A percentile compares a stretch with the other conserved stretches of the same genome.
These are phyloP conservation scores for Oreonectes daqikongensis DNA, from an alignment of 2,797 vertebrate species.

Conservation along the genomic window DNA sequence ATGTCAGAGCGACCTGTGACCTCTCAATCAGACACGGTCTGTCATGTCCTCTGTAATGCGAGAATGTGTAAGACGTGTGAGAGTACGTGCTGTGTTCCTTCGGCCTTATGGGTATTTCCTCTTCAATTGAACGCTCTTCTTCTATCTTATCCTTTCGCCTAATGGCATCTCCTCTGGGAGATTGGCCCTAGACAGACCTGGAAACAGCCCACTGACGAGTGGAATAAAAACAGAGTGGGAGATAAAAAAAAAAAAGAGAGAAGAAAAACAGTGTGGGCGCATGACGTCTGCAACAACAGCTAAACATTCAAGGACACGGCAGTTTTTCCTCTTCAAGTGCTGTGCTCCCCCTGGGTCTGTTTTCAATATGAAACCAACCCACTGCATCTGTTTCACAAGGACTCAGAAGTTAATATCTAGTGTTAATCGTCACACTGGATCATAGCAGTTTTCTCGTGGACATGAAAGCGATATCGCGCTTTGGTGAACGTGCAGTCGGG, in stretches of 20 bases:
- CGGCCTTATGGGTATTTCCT: constrained; percentile 1
- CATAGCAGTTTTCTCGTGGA: constrained; percentile 36
- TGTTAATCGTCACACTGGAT: constrained; percentile 35
- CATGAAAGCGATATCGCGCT: constrained; percentile 35
- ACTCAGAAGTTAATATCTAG: constrained; percentile 45
- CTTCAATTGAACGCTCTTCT: constrained; percentile 18
- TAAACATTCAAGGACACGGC: constrained; percentile 42
- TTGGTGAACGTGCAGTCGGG: no score
- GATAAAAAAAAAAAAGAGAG: constrained; percentile 21
- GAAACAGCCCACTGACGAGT: constrained; percentile 50
- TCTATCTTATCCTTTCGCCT: constrained; percentile 49
- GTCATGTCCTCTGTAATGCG: constrained; percentile 30
- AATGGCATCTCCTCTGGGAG: constrained; percentile 38
- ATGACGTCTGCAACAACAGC: constrained; percentile 42
- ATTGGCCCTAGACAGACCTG: constrained; percentile 45
- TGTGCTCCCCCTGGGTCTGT: constrained; percentile 37
- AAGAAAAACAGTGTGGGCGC: constrained; percentile 32
- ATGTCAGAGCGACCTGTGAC: constrained; percentile 14
- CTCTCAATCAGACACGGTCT: constrained; percentile 28
- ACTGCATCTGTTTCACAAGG: constrained; percentile 48
- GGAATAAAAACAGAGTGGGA: constrained; percentile 35
- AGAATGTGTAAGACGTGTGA: constrained; percentile 27
- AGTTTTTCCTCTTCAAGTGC: constrained; percentile 43
- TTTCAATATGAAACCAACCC: constrained; percentile 46
- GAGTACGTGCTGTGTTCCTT: constrained; percentile 1